Evolutionary conservation across 1,140 invertebrate species (phyloP), one percentile per base, ranked within the genome.

Genomic region (Neodiprion pinetum): DNA sequence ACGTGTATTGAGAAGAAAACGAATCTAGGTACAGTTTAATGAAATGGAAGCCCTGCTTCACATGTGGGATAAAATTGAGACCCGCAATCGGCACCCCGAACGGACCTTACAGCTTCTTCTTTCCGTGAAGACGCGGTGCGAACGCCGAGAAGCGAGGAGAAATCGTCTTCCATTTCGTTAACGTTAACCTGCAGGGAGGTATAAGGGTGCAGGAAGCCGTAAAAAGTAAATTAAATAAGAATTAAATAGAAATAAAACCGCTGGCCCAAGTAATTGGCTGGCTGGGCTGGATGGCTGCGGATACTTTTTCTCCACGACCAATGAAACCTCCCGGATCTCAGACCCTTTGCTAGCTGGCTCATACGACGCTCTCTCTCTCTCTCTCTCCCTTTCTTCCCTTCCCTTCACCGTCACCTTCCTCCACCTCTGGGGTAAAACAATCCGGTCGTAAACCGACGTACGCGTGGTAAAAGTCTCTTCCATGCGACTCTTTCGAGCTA

Each of bases 171-270:
- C 81, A 83, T 87, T 86, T 83, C 77, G 82, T 83, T 86, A 85
- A 83, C 83, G 74, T 76, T 65, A 75, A 49, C 68, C 70, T 75
- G 76, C 28, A 40, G 28, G 28, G 28, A 40, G 28, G 28, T 40
- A 40, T 40, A 4, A 40, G 28, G 79, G 77, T 77, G 76, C 78
- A 78, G 70, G 71, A 73, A 74, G 75, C 82, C 82, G 82, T 87
- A 88, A 87, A 87, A 87, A 87, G 86, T 87, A 88, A 88, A 87
- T 88, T 86, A 88, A 88, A 87, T 86, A 84, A 88, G 87, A 88
- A 87, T 88, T 87, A 88, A 87, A 87, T 86, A 87, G 81, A 87
- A 88, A 88, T 88, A 88, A 88, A 87, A 87, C 74, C 85, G 84
- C 75, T 88, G 82, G 85, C 84, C 86, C 87, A 87, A 87, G 86